Base-by-base conservation (phyloP, 2,797 vertebrate species). In the Propithecus deckenii region DNA sequence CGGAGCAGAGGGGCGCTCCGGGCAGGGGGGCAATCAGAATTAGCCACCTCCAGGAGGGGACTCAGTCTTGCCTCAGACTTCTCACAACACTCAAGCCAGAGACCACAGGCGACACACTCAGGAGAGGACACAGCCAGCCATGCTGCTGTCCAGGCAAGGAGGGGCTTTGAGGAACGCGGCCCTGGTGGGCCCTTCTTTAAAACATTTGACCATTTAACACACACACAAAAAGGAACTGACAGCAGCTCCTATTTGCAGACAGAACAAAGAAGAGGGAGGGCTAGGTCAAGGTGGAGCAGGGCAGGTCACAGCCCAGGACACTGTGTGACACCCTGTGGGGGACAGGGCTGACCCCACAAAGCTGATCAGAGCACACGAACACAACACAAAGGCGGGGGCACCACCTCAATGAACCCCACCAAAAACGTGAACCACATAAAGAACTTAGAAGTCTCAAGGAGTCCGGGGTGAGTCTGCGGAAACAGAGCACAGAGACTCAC, bases 141-240 rank as follows among this genome's bases (percentile, higher is more conserved):
- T 30, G 10, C 22, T 11, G 28, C 22, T 0, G 4, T 6, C 23
- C 12, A 5, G 52, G 57, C n/a, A 17, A 75, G 38, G 0, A 0
- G 17, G 22, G 23, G 75, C 25, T 25, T 32, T 55, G 2, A 22
- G 25, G 46, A 87, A 20, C 5, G 1, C 0, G 6, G 15, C 18
- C 15, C 52, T 14, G 35, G 41, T 1, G 0, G 3, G 50, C 32
- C 41, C 63, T 17, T 41, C 32, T 63, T 30, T 17, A 22, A 41
- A 78, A 35, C 25, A 55, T 30, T 0, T 23, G 65, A 52, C 50
- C 48, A 23, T 14, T 48, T 28, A 86, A 78, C 10, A 55, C 91
- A 28, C 3, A 18, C 4, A 63, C 46, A 38, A 7, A 50, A 50
- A 80, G 23, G 38, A 2, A 46, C 69, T 5, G 22, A 43, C 38